phyloP scores from a whole-genome alignment of 2,888 invertebrate genomes.

The Drosophila algonquin region DNA sequence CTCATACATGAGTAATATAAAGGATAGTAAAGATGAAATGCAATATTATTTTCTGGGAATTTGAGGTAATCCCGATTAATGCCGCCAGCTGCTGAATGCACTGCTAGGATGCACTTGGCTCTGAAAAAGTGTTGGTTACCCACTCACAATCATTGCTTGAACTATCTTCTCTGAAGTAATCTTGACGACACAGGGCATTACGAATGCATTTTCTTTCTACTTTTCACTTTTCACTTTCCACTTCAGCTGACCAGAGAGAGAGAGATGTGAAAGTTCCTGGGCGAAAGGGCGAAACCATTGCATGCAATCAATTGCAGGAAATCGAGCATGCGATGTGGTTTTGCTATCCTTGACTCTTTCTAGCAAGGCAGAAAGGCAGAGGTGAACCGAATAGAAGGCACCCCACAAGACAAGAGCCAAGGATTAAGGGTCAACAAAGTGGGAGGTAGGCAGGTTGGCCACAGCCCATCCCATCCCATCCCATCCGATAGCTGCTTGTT shows the following conservation, averaged over 20 bases:
- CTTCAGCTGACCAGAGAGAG: slow-evolving; percentile 9
- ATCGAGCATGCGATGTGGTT: slow-evolving; percentile 34
- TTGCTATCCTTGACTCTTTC: slow-evolving; percentile 22
- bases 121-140: too few relatives aligned
- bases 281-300: slow-evolving; percentile 34
- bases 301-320: slow-evolving; percentile 44
- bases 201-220: neutral
- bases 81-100: too few relatives aligned
- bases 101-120: too few relatives aligned
- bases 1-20: too few relatives aligned
- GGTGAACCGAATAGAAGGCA: slow-evolving; percentile 37
- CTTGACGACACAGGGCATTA: neutral
- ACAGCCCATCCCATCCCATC: neutral
- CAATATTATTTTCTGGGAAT: too few relatives aligned
- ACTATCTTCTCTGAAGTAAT: too few relatives aligned
- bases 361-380: slow-evolving; percentile 3
- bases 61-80: too few relatives aligned
- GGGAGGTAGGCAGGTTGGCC: slow-evolving; percentile 1
- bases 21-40: too few relatives aligned
- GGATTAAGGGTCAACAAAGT: slow-evolving; percentile 17
- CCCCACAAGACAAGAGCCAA: slow-evolving; percentile 3
- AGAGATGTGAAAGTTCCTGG: slow-evolving; percentile 26
- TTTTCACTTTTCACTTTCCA: neutral
- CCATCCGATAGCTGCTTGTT: slow-evolving; percentile 7
- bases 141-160: too few relatives aligned